Percentiles rank a stretch among this genome's conserved stretches.
Evolutionary conservation across 2,113 vertebrate species (phyloP).

Genomic region (Actenoides hombroni): DNA sequence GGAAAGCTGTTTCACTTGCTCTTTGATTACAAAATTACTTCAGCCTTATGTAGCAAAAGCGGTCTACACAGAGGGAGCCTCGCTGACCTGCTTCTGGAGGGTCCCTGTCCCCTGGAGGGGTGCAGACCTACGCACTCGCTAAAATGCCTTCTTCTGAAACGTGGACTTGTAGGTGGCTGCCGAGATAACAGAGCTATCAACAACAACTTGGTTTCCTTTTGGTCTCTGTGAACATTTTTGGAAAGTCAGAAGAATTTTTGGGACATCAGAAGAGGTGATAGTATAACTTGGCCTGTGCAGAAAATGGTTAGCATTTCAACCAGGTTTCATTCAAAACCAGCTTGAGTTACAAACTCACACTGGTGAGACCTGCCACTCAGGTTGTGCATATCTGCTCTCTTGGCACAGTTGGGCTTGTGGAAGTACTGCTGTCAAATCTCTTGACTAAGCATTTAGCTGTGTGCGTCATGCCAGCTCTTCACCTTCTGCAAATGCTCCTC

Average conservation of each 20-base stretch:
- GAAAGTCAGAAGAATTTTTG: neutral
- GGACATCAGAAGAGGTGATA: neutral
- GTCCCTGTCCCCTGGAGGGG: neutral
- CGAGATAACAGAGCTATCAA: neutral
- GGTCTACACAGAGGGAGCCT: rapidly evolving
- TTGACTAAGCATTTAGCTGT: neutral
- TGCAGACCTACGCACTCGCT: rapidly evolving
- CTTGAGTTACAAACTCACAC: neutral
- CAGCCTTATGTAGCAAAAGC: neutral
- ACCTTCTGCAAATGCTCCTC: neutral
- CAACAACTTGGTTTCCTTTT: neutral
- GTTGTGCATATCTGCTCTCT: neutral
- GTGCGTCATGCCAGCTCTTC: neutral
- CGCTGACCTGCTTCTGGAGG: neutral
- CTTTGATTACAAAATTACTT: neutral
- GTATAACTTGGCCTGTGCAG: neutral
- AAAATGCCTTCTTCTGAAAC: neutral
- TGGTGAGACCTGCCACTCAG: neutral
- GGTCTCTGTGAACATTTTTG: neutral
- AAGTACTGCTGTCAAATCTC: neutral
- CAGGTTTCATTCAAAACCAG: neutral
- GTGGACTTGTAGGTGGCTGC: rapidly evolving
- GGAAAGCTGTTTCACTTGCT: neutral
- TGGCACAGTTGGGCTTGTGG: neutral
- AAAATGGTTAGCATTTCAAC: neutral